Percentiles rank a stretch among this genome's conserved stretches.
Evolutionary conservation across 2,113 vertebrate genomes (phyloP).

Genomic region (Aspidoscelis tigris): DNA sequence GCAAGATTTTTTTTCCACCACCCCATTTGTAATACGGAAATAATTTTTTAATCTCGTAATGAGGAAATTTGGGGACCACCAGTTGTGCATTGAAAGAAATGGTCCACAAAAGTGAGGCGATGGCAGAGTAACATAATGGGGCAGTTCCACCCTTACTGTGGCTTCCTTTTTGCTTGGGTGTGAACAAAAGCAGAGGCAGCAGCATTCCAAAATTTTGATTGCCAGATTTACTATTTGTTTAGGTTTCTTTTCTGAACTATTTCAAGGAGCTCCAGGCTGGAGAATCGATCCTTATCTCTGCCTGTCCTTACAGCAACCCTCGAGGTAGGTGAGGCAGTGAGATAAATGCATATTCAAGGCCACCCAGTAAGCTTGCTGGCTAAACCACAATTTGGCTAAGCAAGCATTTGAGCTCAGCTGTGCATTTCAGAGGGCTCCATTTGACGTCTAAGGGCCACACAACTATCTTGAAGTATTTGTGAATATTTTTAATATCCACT

Average conservation of each 20-base stretch:
- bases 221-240: slow-evolving; percentile 22
- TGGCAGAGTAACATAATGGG: background rate
- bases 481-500: background rate
- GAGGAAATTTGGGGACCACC: background rate
- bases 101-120: background rate
- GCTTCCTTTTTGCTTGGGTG: background rate
- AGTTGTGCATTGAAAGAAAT: background rate
- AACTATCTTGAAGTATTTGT: background rate
- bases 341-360: background rate
- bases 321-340: background rate
- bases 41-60: background rate
- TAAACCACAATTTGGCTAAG: background rate
- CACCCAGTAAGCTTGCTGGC: slow-evolving; percentile 3
- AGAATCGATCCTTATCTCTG: background rate
- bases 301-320: slow-evolving; percentile 16
- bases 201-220: slow-evolving; percentile 10
- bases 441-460: background rate
- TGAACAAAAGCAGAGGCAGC: background rate
- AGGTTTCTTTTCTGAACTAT: slow-evolving; percentile 13
- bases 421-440: background rate
- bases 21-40: background rate
- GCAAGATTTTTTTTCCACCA: no score
- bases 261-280: slow-evolving; percentile 12
- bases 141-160: no score
- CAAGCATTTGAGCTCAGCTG: background rate